Base-by-base conservation (phyloP, 2,113 vertebrate genomes). In the Oncorhynchus keta region DNA sequence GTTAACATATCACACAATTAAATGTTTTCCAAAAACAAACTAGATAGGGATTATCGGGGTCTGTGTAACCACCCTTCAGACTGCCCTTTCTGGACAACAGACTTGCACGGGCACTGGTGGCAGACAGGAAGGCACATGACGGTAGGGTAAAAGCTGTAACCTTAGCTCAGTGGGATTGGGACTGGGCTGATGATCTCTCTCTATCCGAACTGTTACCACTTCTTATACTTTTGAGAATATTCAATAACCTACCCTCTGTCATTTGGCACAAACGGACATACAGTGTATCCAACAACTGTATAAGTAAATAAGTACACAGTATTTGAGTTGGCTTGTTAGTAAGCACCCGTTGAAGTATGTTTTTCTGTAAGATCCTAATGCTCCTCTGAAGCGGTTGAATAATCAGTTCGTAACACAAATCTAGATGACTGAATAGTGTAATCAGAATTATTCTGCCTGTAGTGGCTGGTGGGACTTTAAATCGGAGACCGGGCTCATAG, bases 201-300 rank as follows among this genome's bases (percentile, higher is more conserved):
- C 30, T 16, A 39, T 73, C 18, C 16, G 3, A 77, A 51, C 22
- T 30, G 26, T 57, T 26, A 39, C 28, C 48, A 1, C 78, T 16
- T 20, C 67, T 70, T 5, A 69, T 57, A 30, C 39, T 45, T 45
- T 48, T 26, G 48, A 26, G 48, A 26, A 81, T 68, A 68, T 68
- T 20, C 18, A 39, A 39, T 45, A 67, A 67, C 26, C 1, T 67
- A 2, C 9, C 2, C 65, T 22, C 24, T 8, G 30, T 3, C 67
- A 22, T 75, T 68, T 68, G 62, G 69, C 68, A 73, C 5, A 61
- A 81, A 73, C 0, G 69, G 28, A 51, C 4, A 24, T n/a, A 68
- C 35, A 28, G 20, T 2, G 22, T 30, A 57, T 24, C 51, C 39
- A 11, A 45, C 51, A 11, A 61, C 20, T 39, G 9, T 13, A n/a